Conservation (phyloP, 2,888 invertebrate genomes). For the Dolichomitus sp. region DNA sequence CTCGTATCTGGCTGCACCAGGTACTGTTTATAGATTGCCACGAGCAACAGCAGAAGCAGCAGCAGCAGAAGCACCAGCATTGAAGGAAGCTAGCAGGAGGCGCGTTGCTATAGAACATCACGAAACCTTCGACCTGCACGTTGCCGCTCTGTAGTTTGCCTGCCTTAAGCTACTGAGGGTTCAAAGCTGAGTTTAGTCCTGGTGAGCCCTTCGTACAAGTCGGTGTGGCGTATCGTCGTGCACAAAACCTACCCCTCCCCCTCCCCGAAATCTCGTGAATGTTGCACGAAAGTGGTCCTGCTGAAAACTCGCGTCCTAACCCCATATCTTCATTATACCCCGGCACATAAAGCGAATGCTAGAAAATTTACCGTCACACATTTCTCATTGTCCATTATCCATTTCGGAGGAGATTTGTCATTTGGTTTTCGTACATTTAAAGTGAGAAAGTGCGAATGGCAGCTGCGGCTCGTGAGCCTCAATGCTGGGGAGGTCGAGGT, state of each 20-base stretch:
- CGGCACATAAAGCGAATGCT: background rate
- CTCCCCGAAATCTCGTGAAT: background rate
- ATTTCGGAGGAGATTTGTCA: background rate
- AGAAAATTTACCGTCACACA: background rate
- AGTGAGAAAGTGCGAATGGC: constrained; percentile 58
- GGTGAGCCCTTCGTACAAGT: constrained; percentile 62
- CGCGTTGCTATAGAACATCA: constrained; percentile 69
- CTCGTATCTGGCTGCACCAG: constrained; percentile 80
- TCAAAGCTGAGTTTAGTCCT: constrained; percentile 66
- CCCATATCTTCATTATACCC: background rate
- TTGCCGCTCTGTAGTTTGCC: constrained; percentile 54
- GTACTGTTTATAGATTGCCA: constrained; percentile 83
- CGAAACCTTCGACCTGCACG: constrained; percentile 67
- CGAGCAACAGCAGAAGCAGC: constrained; percentile 45
- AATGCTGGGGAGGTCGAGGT: constrained; percentile 50
- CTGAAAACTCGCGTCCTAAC: background rate
- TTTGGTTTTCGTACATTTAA: background rate
- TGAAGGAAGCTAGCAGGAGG: constrained; percentile 44
- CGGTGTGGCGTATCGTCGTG: constrained; percentile 55
- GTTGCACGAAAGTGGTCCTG: background rate
- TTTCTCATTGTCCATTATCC: constrained; percentile 4
- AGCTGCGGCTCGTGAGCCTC: constrained; percentile 39
- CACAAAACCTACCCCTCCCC: background rate
- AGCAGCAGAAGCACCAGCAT: constrained; percentile 28
- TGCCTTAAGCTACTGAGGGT: constrained; percentile 57